Conservation (phyloP, 2,888 invertebrate genomes). For the Rotaria socialis region DNA sequence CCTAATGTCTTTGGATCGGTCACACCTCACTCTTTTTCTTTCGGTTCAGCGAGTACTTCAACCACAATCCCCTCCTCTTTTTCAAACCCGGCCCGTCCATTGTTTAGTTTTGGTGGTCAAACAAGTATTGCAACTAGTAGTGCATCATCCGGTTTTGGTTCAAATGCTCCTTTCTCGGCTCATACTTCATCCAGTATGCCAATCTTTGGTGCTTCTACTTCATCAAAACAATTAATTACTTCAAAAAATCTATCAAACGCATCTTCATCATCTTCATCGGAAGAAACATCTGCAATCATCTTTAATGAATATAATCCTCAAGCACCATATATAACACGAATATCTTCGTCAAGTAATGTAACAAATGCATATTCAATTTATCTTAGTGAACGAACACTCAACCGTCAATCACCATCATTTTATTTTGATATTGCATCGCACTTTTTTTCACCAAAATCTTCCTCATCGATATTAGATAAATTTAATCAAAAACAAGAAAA, state of each 20-base stretch:
- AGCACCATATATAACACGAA: neutral
- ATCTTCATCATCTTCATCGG: neutral
- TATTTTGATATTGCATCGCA: conserved; percentile 3
- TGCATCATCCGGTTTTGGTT: no score
- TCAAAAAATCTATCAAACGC: neutral
- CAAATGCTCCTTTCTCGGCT: no score
- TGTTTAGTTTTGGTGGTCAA: no score
- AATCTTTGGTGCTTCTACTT: neutral
- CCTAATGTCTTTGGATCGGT: no score
- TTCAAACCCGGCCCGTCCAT: no score
- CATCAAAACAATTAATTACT: neutral
- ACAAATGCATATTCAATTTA: neutral
- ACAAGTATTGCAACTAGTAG: no score
- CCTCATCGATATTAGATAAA: neutral
- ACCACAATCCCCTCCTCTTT: no score
- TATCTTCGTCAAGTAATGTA: neutral
- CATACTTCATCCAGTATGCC: neutral
- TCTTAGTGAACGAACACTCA: neutral
- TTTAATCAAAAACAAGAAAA: neutral
- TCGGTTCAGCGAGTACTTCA: no score
- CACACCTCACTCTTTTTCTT: no score
- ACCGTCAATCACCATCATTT: conserved; percentile 3
- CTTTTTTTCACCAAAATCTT: neutral
- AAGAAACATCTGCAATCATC: neutral
- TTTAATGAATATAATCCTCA: neutral